Conservation (phyloP, 2,888 invertebrate genomes). For the Xestia xanthographa region DNA sequence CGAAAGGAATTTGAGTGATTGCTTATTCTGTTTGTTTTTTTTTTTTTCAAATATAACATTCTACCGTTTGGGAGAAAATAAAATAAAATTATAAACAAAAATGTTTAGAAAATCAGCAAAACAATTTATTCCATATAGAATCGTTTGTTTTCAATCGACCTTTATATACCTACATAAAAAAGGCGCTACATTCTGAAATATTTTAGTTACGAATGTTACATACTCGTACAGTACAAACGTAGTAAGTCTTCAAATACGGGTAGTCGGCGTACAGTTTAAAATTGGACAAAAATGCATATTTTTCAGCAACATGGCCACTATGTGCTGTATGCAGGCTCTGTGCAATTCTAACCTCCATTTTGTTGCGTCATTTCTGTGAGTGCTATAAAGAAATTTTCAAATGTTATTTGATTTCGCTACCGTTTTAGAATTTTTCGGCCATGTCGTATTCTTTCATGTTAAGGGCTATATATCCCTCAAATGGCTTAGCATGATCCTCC, state of each 20-base stretch:
- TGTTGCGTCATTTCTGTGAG: constrained; percentile 26
- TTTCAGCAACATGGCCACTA: constrained; percentile 20
- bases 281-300: constrained; percentile 56
- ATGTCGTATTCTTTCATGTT: no score
- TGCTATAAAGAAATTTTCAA: constrained; percentile 45
- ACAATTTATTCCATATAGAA: neutral
- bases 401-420: constrained; percentile 23
- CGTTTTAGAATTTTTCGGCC: neutral
- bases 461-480: no score
- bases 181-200: neutral
- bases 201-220: constrained; percentile 1
- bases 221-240: neutral
- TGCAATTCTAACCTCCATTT: constrained; percentile 38
- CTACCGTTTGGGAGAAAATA: neutral
- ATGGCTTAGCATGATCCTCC: no score
- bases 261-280: constrained; percentile 33
- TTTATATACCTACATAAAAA: no score
- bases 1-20: neutral
- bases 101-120: neutral
- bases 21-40: no score
- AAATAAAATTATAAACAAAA: neutral
- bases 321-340: neutral
- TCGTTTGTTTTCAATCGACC: no score
- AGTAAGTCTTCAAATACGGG: constrained; percentile 33
- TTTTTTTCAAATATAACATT: no score